Conservation (phyloP, 2,113 vertebrate genomes). For the Girardinichthys multiradiatus region DNA sequence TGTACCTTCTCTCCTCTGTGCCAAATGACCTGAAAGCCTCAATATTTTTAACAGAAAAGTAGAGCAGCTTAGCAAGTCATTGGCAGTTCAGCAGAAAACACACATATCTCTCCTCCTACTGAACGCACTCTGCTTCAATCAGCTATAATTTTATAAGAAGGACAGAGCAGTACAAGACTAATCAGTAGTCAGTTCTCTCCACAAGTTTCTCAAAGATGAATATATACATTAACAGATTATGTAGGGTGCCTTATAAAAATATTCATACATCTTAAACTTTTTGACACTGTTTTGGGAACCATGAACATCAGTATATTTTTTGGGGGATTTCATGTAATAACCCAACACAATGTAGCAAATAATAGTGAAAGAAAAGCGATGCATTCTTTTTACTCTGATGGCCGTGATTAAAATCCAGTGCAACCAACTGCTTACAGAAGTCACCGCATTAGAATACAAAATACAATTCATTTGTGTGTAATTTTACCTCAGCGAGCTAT, state of each 20-base stretch:
- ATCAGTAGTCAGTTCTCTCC: background rate
- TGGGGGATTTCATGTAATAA: background rate
- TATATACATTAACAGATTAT: background rate
- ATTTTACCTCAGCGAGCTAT: background rate
- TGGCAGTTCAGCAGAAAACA: background rate
- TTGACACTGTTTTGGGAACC: no score
- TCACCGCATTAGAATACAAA: background rate
- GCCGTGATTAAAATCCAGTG: no score
- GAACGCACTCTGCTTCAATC: background rate
- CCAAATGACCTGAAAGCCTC: conserved; percentile 24
- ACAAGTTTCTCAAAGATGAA: background rate
- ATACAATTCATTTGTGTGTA: background rate
- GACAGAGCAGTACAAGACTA: background rate
- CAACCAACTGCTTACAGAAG: background rate
- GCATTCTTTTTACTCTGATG: background rate
- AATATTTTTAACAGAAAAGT: conserved; percentile 17
- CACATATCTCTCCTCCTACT: no score
- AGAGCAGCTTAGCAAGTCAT: conserved; percentile 15
- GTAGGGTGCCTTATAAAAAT: background rate
- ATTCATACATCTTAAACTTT: background rate
- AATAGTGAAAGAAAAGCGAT: background rate
- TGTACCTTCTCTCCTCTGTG: conserved; percentile 1
- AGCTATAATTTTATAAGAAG: background rate
- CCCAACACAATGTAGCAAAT: background rate
- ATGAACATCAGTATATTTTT: no score